phyloP scores from a whole-genome alignment of 1,140 invertebrate species.

The Lepidostoma basale region DNA sequence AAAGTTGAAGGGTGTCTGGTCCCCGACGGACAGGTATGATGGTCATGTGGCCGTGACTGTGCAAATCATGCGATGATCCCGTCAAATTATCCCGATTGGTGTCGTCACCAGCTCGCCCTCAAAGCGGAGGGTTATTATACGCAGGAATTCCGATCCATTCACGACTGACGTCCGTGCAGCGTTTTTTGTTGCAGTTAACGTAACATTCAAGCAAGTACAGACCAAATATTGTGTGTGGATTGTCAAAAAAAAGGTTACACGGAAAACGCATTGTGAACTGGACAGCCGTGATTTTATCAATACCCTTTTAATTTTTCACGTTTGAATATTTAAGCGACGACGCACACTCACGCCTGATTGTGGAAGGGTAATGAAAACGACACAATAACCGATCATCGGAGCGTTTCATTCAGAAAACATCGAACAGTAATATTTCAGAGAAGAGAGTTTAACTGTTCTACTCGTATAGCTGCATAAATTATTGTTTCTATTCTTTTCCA shows the following conservation, averaged over 20 bases:
- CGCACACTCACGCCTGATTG: too few relatives aligned
- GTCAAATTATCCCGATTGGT: constrained; percentile 13
- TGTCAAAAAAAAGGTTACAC: not conserved
- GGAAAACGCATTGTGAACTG: not conserved
- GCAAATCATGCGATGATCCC: constrained; percentile 14
- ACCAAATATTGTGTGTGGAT: not conserved
- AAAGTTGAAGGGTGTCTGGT: too few relatives aligned
- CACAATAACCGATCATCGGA: too few relatives aligned
- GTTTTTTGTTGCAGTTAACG: not conserved
- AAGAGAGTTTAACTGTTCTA: too few relatives aligned
- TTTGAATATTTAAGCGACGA: too few relatives aligned
- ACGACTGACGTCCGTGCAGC: not conserved
- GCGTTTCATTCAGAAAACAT: too few relatives aligned
- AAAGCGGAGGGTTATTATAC: not conserved
- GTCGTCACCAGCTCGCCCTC: not conserved
- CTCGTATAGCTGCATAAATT: too few relatives aligned
- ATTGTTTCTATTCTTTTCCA: too few relatives aligned
- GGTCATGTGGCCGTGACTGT: constrained; percentile 1
- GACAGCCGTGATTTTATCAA: not conserved
- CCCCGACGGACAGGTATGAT: constrained; percentile 7
- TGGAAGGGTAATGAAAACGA: too few relatives aligned
- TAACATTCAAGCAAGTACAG: not conserved
- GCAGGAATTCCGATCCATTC: constrained; percentile 3
- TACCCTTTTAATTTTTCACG: too few relatives aligned
- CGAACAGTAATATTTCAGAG: too few relatives aligned